phyloP scores from a whole-genome alignment of 1,140 invertebrate species.

The Rhopalosiphum maidis region DNA sequence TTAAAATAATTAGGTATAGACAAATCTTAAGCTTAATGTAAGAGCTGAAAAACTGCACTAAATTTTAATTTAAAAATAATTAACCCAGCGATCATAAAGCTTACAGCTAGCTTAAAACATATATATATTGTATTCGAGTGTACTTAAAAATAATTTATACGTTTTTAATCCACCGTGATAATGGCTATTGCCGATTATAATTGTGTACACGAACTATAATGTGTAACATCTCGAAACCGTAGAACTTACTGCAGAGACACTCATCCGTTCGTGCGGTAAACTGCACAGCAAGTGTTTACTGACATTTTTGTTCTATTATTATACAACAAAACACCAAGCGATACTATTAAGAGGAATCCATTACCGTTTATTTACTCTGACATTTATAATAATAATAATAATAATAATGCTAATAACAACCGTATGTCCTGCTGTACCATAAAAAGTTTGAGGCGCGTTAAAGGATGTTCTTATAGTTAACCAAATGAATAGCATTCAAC shows the following conservation, averaged over 20 bases:
- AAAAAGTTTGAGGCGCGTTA: not conserved
- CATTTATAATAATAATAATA: not conserved
- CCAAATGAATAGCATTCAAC: not conserved
- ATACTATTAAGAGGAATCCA: no score
- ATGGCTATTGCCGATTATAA: no score
- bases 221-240: not conserved
- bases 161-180: no score
- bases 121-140: no score
- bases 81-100: not conserved
- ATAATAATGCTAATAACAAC: no score
- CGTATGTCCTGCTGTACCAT: not conserved
- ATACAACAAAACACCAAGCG: not conserved
- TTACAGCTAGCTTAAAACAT: no score
- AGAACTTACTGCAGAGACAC: not conserved
- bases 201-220: not conserved
- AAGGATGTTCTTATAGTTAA: not conserved
- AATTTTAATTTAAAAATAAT: not conserved
- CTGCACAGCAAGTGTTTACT: not conserved
- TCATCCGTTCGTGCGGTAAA: not conserved
- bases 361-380: no score
- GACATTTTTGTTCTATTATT: not conserved
- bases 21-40: not conserved
- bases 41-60: not conserved
- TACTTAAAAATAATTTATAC: no score
- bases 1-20: not conserved